Conservation (phyloP, 2,113 vertebrate species). For the Callaeas wilsoni region DNA sequence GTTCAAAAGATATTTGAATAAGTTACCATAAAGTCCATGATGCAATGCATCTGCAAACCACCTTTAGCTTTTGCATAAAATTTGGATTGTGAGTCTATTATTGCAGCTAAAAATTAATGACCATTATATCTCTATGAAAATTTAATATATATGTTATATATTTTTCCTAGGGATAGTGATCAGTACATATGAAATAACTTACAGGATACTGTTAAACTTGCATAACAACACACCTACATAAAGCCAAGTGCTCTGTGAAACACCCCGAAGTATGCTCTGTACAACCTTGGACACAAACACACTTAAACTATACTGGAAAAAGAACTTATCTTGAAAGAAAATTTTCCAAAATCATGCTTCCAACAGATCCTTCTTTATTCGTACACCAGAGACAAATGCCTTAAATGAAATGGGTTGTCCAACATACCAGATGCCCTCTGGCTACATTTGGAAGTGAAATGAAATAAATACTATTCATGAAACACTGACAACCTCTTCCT, state of each 20-base stretch:
- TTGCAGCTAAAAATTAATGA: not conserved
- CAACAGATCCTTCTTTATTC: not conserved
- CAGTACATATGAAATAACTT: not conserved
- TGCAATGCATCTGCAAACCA: fast-evolving
- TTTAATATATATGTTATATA: not conserved
- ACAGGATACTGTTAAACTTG: not conserved
- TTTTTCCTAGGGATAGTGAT: not conserved
- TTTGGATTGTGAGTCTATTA: not conserved
- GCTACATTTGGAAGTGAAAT: not conserved
- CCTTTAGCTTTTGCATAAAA: not conserved
- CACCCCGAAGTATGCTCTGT: not conserved
- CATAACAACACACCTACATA: not conserved
- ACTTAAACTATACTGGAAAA: not conserved
- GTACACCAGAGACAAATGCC: not conserved
- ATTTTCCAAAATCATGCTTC: not conserved
- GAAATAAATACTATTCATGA: not conserved
- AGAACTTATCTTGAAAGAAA: not conserved
- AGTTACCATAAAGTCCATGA: not conserved
- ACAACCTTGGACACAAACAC: not conserved
- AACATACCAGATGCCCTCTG: not conserved
- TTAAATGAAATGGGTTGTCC: not conserved
- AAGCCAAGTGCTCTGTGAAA: not conserved
- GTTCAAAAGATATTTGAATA: not conserved
- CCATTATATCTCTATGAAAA: not conserved
- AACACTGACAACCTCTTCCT: not conserved